phyloP scores from a whole-genome alignment of 2,888 invertebrate genomes.

The Spialia ferax region DNA sequence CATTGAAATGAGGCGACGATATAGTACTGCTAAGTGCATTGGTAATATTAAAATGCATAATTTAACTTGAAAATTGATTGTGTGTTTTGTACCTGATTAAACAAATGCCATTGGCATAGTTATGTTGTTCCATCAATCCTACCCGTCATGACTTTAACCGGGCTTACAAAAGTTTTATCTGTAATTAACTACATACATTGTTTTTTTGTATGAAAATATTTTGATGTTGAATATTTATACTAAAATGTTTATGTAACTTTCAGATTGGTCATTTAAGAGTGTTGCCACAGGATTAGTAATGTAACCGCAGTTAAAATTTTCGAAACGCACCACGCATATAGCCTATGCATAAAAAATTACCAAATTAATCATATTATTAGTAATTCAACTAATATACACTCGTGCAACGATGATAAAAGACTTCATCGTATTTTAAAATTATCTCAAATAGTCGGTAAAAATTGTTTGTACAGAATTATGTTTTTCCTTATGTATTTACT shows the following conservation, averaged over 20 bases:
- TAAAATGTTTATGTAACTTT: slow-evolving; percentile 54
- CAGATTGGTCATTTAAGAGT: slow-evolving; percentile 86
- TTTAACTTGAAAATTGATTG: slow-evolving; percentile 19
- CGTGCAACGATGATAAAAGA: slow-evolving; percentile 79
- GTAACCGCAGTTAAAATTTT: slow-evolving; percentile 57
- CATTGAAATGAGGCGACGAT: slow-evolving; percentile 22
- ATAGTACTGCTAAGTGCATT: slow-evolving; percentile 31
- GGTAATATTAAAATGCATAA: slow-evolving; percentile 19
- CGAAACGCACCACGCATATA: slow-evolving; percentile 47
- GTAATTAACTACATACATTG: slow-evolving; percentile 19
- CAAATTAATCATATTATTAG: slow-evolving; percentile 24
- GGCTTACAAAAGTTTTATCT: slow-evolving; percentile 14
- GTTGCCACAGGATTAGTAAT: slow-evolving; percentile 80
- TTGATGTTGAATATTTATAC: slow-evolving; percentile 30
- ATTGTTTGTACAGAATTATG: slow-evolving; percentile 56
- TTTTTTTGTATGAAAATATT: slow-evolving; percentile 22
- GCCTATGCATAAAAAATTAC: slow-evolving; percentile 34
- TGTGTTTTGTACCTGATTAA: slow-evolving; percentile 38
- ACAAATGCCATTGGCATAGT: slow-evolving; percentile 10
- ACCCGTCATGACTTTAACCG: not conserved
- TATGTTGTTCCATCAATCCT: slow-evolving; percentile 35
- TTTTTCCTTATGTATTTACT: slow-evolving; percentile 62
- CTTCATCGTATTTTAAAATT: slow-evolving; percentile 55
- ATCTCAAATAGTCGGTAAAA: slow-evolving; percentile 33
- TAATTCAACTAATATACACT: slow-evolving; percentile 33